Conservation (phyloP, 2,797 vertebrate genomes). For the Thripadectes ignobilis region DNA sequence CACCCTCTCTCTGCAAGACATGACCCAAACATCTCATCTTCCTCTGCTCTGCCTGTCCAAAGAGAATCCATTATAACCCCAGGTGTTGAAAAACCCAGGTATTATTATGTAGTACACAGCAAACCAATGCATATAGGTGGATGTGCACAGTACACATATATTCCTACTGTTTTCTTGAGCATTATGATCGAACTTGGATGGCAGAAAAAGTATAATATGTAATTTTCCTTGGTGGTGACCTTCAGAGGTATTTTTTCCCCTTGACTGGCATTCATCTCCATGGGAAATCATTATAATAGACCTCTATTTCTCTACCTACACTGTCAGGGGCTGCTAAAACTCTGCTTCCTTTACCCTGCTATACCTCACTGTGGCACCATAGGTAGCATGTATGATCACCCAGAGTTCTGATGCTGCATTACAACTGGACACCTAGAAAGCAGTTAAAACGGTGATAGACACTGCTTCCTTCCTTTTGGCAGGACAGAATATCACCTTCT, state of each 20-base stretch:
- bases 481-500: not conserved
- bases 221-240: constrained; percentile 29
- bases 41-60: constrained; percentile 51
- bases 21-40: constrained; percentile 64
- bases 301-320: not conserved
- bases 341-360: not conserved
- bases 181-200: not conserved
- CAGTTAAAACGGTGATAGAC: not conserved
- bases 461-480: not conserved
- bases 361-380: not conserved
- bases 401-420: not conserved
- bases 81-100: constrained; percentile 28
- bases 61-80: constrained; percentile 67
- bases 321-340: constrained; percentile 31
- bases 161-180: constrained; percentile 10
- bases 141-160: not conserved
- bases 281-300: constrained; percentile 42
- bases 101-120: not conserved
- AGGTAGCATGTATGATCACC: not conserved
- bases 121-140: not conserved
- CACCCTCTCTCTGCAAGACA: constrained; percentile 21
- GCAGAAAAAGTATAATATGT: not conserved
- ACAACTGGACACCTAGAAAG: not conserved
- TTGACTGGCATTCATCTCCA: not conserved
- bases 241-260: not conserved